Percentiles rank a stretch among this genome's conserved stretches.
Conservation (phyloP, 2,888 invertebrate genomes). For the Halictus quadricinctus region DNA sequence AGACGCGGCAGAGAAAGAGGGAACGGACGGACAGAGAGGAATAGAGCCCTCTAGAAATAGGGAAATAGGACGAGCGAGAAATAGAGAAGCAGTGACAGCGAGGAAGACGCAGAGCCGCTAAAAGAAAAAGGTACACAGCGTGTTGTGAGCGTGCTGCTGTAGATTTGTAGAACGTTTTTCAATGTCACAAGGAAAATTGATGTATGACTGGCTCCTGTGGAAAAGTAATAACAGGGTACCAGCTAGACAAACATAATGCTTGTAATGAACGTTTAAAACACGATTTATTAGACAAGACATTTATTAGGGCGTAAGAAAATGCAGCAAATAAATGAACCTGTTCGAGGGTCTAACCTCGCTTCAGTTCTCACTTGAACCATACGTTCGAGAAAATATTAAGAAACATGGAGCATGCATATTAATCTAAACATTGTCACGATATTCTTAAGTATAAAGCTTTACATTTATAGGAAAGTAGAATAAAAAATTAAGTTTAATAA, state of each 20-base stretch:
- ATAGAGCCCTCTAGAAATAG: background rate
- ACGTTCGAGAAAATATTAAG: too few relatives aligned
- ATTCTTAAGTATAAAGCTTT: too few relatives aligned
- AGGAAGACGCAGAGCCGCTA: background rate
- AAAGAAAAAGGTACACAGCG: background rate
- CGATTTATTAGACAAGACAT: background rate
- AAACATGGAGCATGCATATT: too few relatives aligned
- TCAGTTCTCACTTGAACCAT: too few relatives aligned
- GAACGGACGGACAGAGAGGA: background rate
- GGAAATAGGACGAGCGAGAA: background rate
- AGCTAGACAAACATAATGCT: background rate
- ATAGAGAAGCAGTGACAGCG: background rate
- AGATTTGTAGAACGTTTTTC: background rate
- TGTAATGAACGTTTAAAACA: background rate
- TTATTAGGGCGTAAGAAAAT: background rate
- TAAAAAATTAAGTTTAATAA: too few relatives aligned
- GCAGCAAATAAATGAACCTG: background rate
- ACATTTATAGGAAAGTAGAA: too few relatives aligned
- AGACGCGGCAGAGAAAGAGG: background rate
- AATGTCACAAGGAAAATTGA: background rate
- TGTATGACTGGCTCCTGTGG: background rate
- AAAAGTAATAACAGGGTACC: background rate
- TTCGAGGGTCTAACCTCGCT: too few relatives aligned
- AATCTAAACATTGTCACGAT: too few relatives aligned
- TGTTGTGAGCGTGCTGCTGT: background rate